phyloP scores from a whole-genome alignment of 2,888 invertebrate genomes.

The Peribatodes rhomboidaria region DNA sequence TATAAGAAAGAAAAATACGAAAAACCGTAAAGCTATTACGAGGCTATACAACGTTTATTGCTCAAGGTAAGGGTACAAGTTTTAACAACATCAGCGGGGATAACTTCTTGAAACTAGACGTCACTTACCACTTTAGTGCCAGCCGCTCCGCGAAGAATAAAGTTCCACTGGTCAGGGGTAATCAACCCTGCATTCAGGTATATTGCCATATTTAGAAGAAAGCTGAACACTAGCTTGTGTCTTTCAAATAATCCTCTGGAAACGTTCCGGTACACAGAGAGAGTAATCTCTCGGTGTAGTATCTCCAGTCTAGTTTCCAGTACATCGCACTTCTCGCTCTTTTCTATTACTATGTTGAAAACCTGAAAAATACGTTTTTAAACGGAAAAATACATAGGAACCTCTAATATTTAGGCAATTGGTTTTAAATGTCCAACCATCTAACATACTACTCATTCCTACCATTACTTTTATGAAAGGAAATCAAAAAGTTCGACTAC shows the following conservation, averaged over 20 bases:
- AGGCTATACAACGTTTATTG: too few relatives aligned
- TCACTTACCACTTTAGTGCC: slow-evolving; percentile 82
- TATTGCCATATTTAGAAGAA: slow-evolving; percentile 93
- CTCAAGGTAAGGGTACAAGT: too few relatives aligned
- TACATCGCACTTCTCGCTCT: slow-evolving; percentile 89
- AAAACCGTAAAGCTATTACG: too few relatives aligned
- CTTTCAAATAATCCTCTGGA: slow-evolving; percentile 96
- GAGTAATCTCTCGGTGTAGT: slow-evolving; percentile 92
- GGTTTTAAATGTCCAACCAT: too few relatives aligned
- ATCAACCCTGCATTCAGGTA: slow-evolving; percentile 88
- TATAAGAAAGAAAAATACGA: too few relatives aligned
- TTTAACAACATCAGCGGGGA: too few relatives aligned
- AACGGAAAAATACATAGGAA: background rate
- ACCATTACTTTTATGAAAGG: too few relatives aligned
- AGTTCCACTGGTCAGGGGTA: slow-evolving; percentile 90
- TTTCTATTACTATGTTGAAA: slow-evolving; percentile 93
- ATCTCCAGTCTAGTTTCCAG: slow-evolving; percentile 89
- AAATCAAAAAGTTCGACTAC: too few relatives aligned
- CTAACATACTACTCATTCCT: too few relatives aligned
- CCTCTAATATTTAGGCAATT: background rate
- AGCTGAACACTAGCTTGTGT: slow-evolving; percentile 96
- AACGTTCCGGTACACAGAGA: slow-evolving; percentile 94
- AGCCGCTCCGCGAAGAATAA: slow-evolving; percentile 91
- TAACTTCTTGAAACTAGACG: too few relatives aligned
- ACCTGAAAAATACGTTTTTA: slow-evolving; percentile 79